Base-by-base conservation (phyloP, 1,140 invertebrate genomes). In the Drosophila watanabei region DNA sequence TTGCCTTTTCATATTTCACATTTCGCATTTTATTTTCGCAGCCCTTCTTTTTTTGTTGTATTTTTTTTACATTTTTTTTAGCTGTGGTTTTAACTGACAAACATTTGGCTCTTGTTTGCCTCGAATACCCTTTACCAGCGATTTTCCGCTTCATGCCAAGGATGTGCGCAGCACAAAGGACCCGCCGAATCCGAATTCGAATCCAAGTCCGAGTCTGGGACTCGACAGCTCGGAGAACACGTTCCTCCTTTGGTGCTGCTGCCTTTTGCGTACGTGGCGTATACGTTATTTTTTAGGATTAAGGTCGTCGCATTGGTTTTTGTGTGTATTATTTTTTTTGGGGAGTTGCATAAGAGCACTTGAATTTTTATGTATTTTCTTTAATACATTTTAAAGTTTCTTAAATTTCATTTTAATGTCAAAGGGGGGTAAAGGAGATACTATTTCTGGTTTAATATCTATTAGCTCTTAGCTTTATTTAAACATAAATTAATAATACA, bases 1-100 rank as follows among this genome's bases (percentile, higher is more conserved):
- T 66, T 45, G 77, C 75, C 76, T 79, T 79, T 79, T 77, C 82
- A 80, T 75, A 83, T 88, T 73, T 76, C 75, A 45, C 33, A 54
- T 73, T 43, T 70, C 45, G 32, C 61, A 51, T 51, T 33, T 35
- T 63, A 62, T 59, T 68, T 61, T 73, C 59, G n/a, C 46, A 39
- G 57, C 45, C 70, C 70, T 33, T 72, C 70, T 33, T 72, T 68
- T 52, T 57, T 48, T 51, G 4, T 28, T 1, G 24, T 65, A 30
- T 68, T 45, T 46, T 20, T 30, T 11, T 30, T 2, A 18, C 16
- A 0, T 28, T 71, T 54, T 69, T 39, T 48, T 35, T 37, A 24
- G 5, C 58, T 79, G 82, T 57, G 41, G 33, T 46, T 46, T 75
- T 78, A 73, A 73, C 79, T 78, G 78, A 78, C 82, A 85, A 85